Conservation (phyloP, 2,888 invertebrate genomes). For the Coremacera marginata region DNA sequence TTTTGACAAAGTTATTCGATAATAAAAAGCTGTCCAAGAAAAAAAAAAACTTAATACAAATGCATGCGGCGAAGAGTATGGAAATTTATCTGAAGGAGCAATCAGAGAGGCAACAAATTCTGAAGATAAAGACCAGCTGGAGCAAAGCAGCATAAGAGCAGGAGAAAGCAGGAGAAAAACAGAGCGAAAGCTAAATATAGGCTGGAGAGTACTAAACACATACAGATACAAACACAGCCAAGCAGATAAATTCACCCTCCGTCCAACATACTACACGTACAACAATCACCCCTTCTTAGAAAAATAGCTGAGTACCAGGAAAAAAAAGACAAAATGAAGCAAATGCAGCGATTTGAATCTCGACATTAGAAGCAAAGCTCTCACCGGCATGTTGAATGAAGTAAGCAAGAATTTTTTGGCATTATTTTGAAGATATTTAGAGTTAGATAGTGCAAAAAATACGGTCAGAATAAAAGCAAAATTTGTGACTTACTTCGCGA, state of each 20-base stretch:
- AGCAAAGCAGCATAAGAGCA: conserved; percentile 23
- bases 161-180: conserved; percentile 38
- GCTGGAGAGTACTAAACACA: conserved; percentile 28
- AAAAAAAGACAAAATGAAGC: background rate
- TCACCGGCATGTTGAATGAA: background rate
- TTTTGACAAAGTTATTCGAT: conserved; percentile 53
- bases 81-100: conserved; percentile 18
- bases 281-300: conserved; percentile 3
- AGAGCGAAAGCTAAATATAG: conserved; percentile 34
- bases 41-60: conserved; percentile 52
- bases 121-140: conserved; percentile 23
- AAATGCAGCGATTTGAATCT: background rate
- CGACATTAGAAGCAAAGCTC: background rate
- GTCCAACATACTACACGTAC: conserved; percentile 29
- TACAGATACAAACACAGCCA: conserved; percentile 42
- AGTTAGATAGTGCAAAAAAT: background rate
- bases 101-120: conserved; percentile 49
- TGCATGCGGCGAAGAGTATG: conserved; percentile 33
- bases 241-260: conserved; percentile 53
- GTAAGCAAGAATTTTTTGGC: background rate
- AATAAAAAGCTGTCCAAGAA: conserved; percentile 49
- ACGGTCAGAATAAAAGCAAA: background rate
- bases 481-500: background rate
- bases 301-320: background rate
- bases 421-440: background rate